Base-by-base conservation (phyloP, 2,113 vertebrate species). In the Ochotona curzoniae region DNA sequence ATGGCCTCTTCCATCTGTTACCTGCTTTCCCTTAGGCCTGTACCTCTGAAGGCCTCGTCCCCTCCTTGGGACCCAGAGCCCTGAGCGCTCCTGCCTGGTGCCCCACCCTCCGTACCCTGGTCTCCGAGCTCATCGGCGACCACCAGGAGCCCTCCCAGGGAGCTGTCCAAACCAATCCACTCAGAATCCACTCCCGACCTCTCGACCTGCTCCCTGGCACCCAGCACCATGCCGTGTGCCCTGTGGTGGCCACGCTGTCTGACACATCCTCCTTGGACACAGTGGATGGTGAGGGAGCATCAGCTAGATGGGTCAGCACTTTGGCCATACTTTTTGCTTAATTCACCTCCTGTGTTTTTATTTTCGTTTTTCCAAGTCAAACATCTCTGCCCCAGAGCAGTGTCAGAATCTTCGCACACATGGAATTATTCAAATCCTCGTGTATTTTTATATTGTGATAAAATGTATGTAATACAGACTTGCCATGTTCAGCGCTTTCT, bases 1-100 rank as follows among this genome's bases (percentile, higher is more conserved):
- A 84, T 2, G 11, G 47, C 69, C 83, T 74, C 9, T 64, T 18
- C 83, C 32, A 0, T 23, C n/a, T 83, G 28, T 21, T 70, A 70
- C 38, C 47, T 38, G 25, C 73, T 95, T 92, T 88, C 86, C 83
- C 93, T 92, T 57, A 89, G 32, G 8, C 21, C 25, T 38, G 75
- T 8, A 8, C 30, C 30, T 32, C 70, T 12, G n/a, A 67, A 67
- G 67, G 93, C 30, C 57, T 51, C 32, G 8, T 26, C 23, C 11
- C n/a, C 23, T 67, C 21, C 0, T 21, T 20, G 54, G 10, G 63
- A 25, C 49, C 38, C 0, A 1, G 67, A 21, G 18, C 51, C 4
- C 74, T 9, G 60, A 0, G 5, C 0, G 2, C 13, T 2, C 30
- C 7, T 54, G 66, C 32, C 86, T 11, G 15, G 2, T 7, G 20